Conservation (phyloP, 92 coral and sea anemone species). For the Isaurus tuberculatus region DNA sequence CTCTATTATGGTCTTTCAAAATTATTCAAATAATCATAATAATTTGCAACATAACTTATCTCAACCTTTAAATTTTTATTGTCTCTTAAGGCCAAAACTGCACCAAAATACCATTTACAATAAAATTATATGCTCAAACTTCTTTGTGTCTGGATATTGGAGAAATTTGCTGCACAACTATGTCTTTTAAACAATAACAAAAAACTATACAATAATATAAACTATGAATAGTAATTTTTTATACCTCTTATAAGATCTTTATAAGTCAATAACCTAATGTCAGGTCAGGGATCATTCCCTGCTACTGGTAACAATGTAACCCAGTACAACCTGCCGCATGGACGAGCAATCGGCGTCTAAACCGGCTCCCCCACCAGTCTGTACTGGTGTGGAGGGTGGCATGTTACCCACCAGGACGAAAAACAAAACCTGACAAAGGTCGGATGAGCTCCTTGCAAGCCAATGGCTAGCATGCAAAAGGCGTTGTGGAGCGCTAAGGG, state of each 20-base stretch:
- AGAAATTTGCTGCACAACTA: slow-evolving; percentile 16
- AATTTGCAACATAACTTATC: slow-evolving; percentile 12
- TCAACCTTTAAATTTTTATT: background rate
- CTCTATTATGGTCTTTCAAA: slow-evolving; percentile 14
- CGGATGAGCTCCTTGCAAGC: too few relatives aligned
- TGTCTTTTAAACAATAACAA: slow-evolving; percentile 16
- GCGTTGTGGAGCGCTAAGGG: too few relatives aligned
- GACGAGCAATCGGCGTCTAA: too few relatives aligned
- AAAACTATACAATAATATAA: slow-evolving; percentile 15
- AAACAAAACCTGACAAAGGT: too few relatives aligned
- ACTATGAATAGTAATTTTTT: slow-evolving; percentile 16
- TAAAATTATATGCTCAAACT: slow-evolving; percentile 17
- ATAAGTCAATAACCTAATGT: slow-evolving; percentile 11
- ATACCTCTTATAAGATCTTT: slow-evolving; percentile 6
- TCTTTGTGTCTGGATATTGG: slow-evolving; percentile 1
- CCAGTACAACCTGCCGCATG: too few relatives aligned
- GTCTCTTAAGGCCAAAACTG: background rate
- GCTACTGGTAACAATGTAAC: too few relatives aligned
- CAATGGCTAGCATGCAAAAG: too few relatives aligned
- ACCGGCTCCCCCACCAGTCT: too few relatives aligned
- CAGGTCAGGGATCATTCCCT: too few relatives aligned
- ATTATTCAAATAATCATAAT: slow-evolving; percentile 8
- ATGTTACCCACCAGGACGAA: too few relatives aligned
- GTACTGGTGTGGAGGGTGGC: too few relatives aligned
- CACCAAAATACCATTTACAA: slow-evolving; percentile 11